Base-by-base conservation (phyloP, 2,113 vertebrate species). In the Phoenicopterus ruber region DNA sequence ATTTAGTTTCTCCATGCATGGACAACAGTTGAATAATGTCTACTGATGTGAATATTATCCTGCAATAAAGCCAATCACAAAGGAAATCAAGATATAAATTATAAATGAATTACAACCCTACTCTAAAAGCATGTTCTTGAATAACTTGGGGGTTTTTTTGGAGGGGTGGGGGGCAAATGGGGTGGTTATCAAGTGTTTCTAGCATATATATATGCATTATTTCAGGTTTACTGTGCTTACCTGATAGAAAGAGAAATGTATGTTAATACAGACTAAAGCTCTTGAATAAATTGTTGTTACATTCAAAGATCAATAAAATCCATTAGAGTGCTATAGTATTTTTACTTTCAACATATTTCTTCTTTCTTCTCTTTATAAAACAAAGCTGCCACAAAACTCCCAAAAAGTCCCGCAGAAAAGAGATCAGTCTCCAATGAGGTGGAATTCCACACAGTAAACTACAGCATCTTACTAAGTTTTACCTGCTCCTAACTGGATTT, bases 51-150 rank as follows among this genome's bases (percentile, higher is more conserved):
- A 88, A 65, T 95, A 71, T 63, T 88, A 74, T 81, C 25, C 18
- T 91, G 32, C 20, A 94, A 88, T 90, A 96, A 92, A 97, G n/a
- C 26, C 58, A 94, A 46, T 84, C 42, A 80, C 31, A 93, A 90
- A 94, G 44, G 14, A 95, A 89, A 71, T 31, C 19, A 82, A 91
- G 2, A 13, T 50, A 86, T 65, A 94, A 89, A 91, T 87, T 86
- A 72, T 66, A 94, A 88, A 73, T 86, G 5, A 85, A 86, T 74
- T 55, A 73, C 25, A 90, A 36, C 11, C 49, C 17, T 79, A 74
- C 32, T 78, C 29, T 93, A 92, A 92, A 80, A 81, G 8, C 9
- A 29, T 63, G 19, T 26, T 82, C 15, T 93, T 73, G 54, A 42
- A 7, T 66, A 29, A 62, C 57, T 88, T 42, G 42, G 42, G 42